Percentiles rank a stretch among this genome's conserved stretches.
Conservation (phyloP, 1,140 invertebrate species). For the Hetaerina americana region DNA sequence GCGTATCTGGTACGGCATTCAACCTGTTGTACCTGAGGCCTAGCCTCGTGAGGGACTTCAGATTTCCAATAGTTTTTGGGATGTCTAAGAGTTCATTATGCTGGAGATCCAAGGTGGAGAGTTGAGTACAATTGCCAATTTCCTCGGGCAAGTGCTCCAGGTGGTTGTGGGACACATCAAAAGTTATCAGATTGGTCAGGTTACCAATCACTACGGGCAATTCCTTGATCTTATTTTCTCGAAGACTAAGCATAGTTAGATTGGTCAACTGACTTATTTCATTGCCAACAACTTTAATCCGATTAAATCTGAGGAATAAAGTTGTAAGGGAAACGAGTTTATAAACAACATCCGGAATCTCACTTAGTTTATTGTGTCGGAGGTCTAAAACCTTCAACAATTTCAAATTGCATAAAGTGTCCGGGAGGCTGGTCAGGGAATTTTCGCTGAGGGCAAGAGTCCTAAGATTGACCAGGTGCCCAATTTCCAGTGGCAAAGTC, state of each 20-base stretch:
- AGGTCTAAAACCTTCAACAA: constrained; percentile 87
- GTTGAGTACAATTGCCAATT: constrained; percentile 87
- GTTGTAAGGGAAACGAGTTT: constrained; percentile 85
- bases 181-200: constrained; percentile 77
- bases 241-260: constrained; percentile 91
- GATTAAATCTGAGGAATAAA: constrained; percentile 90
- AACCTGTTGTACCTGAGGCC: constrained; percentile 92
- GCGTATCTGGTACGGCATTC: constrained; percentile 66
- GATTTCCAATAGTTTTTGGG: constrained; percentile 89
- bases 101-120: constrained; percentile 92
- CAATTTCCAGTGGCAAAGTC: constrained; percentile 86
- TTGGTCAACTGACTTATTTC: constrained; percentile 84
- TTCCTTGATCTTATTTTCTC: constrained; percentile 97
- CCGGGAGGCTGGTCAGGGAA: constrained; percentile 87
- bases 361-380: constrained; percentile 96
- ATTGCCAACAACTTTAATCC: constrained; percentile 82
- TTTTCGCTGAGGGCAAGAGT: constrained; percentile 95
- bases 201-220: constrained; percentile 88
- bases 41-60: constrained; percentile 71
- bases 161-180: constrained; percentile 98
- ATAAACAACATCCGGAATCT: constrained; percentile 97
- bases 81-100: constrained; percentile 98
- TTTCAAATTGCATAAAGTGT: constrained; percentile 74
- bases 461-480: constrained; percentile 75
- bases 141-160: constrained; percentile 88